Evolutionary conservation across 23 tunicate genomes (phyloP).

Genomic region (Trididemnum miniatum): DNA sequence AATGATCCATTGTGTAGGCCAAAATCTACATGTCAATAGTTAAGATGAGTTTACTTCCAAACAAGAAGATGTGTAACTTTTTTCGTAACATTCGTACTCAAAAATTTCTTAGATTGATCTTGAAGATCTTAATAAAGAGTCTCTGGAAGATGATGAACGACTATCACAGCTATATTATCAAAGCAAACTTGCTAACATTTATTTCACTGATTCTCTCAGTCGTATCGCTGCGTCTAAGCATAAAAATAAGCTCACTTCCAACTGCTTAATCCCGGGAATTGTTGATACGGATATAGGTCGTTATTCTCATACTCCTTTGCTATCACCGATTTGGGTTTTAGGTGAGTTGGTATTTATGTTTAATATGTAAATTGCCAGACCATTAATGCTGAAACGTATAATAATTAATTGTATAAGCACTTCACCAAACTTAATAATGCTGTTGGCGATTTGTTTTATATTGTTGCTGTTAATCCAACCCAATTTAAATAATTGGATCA

Average conservation of each 20-base stretch:
- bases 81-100: no score
- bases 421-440: no score
- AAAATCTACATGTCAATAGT: no score
- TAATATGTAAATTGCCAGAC: no score
- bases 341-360: constrained; percentile 1
- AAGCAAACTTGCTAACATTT: constrained; percentile 85
- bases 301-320: constrained; percentile 55
- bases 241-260: constrained; percentile 25
- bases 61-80: background rate
- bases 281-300: constrained; percentile 60
- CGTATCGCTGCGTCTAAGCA: background rate
- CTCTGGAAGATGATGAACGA: constrained; percentile 53
- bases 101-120: constrained; percentile 53
- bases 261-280: constrained; percentile 78
- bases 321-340: background rate
- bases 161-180: constrained; percentile 82
- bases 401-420: no score
- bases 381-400: no score
- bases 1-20: no score
- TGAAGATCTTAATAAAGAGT: constrained; percentile 56
- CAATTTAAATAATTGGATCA: no score
- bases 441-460: no score
- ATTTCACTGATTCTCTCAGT: constrained; percentile 62
- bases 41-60: background rate
- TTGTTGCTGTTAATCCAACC: no score